A percentile compares a stretch with the other conserved stretches of the same genome.
phyloP scores from a whole-genome alignment of 2,797 vertebrate species.

The Cuculus canorus region DNA sequence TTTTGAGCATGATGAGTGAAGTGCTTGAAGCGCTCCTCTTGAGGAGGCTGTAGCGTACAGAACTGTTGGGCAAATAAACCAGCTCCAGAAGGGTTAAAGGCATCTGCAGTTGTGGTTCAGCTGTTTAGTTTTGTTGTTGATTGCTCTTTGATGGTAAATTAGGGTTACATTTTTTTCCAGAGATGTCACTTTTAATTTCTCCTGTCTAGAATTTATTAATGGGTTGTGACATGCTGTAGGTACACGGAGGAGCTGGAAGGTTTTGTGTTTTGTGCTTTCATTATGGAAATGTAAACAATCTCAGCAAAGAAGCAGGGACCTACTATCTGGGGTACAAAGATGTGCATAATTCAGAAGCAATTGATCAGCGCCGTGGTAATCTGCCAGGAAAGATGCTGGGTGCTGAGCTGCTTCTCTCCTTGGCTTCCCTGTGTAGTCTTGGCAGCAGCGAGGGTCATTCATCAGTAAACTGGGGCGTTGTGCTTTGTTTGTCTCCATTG shows the following conservation, averaged over 20 bases:
- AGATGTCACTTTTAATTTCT: conserved; percentile 53
- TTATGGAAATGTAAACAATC: conserved; percentile 14
- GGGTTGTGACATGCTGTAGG: conserved; percentile 11
- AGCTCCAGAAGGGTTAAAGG: not conserved
- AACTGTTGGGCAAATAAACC: fast-evolving
- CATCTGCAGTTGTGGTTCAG: not conserved
- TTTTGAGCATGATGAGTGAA: not conserved
- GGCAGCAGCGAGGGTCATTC: fast-evolving
- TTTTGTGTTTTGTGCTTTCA: conserved; percentile 1
- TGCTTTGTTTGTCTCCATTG: not conserved
- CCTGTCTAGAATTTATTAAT: conserved; percentile 34
- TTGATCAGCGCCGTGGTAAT: not conserved
- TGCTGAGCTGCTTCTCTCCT: not conserved
- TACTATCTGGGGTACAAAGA: not conserved
- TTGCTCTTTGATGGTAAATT: conserved; percentile 55
- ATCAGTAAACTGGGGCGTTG: fast-evolving
- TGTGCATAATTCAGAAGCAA: not conserved
- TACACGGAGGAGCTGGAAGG: not conserved
- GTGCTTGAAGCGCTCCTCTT: not conserved
- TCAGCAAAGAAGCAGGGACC: not conserved
- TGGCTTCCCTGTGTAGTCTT: fast-evolving
- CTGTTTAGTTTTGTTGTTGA: not conserved
- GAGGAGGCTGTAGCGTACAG: fast-evolving
- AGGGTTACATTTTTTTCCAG: conserved; percentile 25
- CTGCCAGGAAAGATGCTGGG: not conserved